These are phyloP conservation scores for Tenebrosternarchus preto DNA, from an alignment of 2,113 vertebrate species.

Conservation along the genomic window DNA sequence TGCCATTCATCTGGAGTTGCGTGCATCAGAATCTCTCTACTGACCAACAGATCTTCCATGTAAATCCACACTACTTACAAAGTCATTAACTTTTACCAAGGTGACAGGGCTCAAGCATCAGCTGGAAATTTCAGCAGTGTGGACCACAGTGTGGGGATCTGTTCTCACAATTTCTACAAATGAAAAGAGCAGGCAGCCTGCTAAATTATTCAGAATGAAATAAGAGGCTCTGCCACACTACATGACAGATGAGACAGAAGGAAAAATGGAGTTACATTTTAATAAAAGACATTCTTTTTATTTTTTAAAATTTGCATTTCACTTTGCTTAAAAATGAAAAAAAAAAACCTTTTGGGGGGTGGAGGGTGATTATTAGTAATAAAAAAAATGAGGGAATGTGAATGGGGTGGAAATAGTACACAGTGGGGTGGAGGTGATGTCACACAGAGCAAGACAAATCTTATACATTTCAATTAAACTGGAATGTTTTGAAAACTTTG, in stretches of 20 bases:
- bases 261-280: constrained; percentile 51
- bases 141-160: constrained; percentile 42
- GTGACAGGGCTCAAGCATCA: constrained; percentile 38
- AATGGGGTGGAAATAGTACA: no score
- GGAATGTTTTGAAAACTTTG: no score
- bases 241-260: constrained; percentile 42
- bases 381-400: no score
- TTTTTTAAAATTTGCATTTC: no score
- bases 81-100: constrained; percentile 55
- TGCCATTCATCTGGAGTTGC: constrained; percentile 57
- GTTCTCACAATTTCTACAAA: constrained; percentile 47
- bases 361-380: no score
- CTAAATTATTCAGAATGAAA: constrained; percentile 58
- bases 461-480: no score
- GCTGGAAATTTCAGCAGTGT: constrained; percentile 46
- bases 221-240: constrained; percentile 53
- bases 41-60: constrained; percentile 60
- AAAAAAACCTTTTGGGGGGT: no score
- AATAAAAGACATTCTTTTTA: constrained; percentile 48
- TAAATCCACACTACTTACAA: constrained; percentile 51
- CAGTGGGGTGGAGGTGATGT: no score
- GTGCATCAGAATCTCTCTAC: constrained; percentile 58
- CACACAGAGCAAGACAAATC: no score
- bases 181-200: constrained; percentile 47
- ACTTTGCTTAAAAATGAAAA: no score